Evolutionary conservation across 2,113 vertebrate genomes (phyloP).

Genomic region (Anoura caudifer): DNA sequence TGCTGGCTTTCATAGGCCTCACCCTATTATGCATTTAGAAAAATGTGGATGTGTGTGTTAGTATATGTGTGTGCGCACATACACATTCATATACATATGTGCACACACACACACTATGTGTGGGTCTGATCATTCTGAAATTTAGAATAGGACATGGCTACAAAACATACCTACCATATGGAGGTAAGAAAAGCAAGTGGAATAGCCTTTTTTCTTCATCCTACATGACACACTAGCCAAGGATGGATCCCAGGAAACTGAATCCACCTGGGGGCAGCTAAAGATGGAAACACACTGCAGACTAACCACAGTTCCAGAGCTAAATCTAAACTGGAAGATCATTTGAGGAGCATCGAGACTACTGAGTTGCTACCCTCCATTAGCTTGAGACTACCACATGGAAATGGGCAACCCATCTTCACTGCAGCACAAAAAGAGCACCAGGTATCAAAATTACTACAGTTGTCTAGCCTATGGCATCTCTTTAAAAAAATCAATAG

Average conservation of each 20-base stretch:
- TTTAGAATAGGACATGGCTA: not conserved
- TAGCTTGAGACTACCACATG: not conserved
- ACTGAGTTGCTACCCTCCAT: not conserved
- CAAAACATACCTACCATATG: not conserved
- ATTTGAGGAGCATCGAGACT: not conserved
- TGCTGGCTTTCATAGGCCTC: slow-evolving; percentile 9
- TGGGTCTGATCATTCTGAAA: not conserved
- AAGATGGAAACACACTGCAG: not conserved
- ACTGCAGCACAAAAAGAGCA: not conserved
- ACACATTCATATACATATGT: rapidly evolving
- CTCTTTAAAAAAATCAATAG: not conserved
- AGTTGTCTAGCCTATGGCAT: not conserved
- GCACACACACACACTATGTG: not conserved
- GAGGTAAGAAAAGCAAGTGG: not conserved
- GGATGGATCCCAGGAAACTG: not conserved
- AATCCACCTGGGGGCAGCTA: not conserved
- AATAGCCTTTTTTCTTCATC: not conserved
- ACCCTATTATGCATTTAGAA: not conserved
- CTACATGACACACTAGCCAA: not conserved
- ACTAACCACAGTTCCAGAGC: not conserved
- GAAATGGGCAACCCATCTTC: not conserved
- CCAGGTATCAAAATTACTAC: too few relatives aligned
- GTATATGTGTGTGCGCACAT: not conserved
- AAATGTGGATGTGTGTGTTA: not conserved
- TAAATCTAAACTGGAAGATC: not conserved